Evolutionary conservation across 2,888 invertebrate genomes (phyloP), one percentile per base, ranked within the genome.

Genomic region (Pheosia gnoma): DNA sequence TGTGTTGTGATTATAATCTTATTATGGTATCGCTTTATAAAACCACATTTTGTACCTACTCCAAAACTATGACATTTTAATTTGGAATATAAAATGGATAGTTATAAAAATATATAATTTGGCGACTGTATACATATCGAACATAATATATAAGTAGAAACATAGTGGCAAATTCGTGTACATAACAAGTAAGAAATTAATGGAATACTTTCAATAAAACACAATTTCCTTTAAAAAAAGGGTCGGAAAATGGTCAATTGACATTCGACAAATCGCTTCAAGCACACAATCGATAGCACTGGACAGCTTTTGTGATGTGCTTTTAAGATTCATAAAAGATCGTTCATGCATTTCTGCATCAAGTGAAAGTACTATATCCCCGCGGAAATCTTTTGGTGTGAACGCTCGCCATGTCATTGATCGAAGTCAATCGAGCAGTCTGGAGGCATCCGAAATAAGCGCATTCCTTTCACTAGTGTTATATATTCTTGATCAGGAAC

Each of bases 31-130:
- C 78, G 81, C 81, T 81, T 83, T 79, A 78, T 78, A 82, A 84
- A 84, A 84, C 81, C 75, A 82, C 83, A 79, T 78, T 79, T 78
- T 81, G 76, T 81, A 80, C 79, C 78, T 79, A 82, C 71, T 76
- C 75, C 79, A 86, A 83, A 80, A 82, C 85, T 85, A 88, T 83
- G 81, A 79, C 85, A 85, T 86, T 78, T 85, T 82, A 90, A 90
- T 90, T 90, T 91, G 79, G 88, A 89, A 88, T 90, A 88, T 88
- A 85, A 13, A 89, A 88, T 84, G 89, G 86, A 84, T 87, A 89
- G 86, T 85, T 91, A 91, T 89, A 89, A 82, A 86, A 85, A 86
- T 84, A 83, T 79, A 81, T 85, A 88, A 81, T 90, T 92, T 89
- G 86, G 88, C 89, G 87, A 87, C 86, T 85, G 88, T 90, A 86